Conservation (phyloP, 2,797 vertebrate genomes). For the Danio albolineatus region DNA sequence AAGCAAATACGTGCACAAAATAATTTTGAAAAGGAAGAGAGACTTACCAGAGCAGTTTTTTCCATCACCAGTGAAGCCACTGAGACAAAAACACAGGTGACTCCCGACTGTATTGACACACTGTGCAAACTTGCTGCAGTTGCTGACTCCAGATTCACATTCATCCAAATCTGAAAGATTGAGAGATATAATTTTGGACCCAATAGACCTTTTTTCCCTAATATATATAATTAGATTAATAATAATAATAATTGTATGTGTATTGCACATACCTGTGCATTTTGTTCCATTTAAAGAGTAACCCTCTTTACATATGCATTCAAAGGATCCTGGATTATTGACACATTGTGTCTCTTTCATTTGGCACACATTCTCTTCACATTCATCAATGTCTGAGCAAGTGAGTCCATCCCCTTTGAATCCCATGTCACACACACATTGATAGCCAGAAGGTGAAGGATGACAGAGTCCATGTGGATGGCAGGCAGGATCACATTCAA, state of each 20-base stretch:
- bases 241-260: no score
- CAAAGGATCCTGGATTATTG: constrained; percentile 79
- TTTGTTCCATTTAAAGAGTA: constrained; percentile 70
- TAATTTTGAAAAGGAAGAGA: neutral
- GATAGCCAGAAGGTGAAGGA: constrained; percentile 71
- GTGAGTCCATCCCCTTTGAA: constrained; percentile 75
- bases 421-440: constrained; percentile 84
- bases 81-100: constrained; percentile 79
- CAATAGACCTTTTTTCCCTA: neutral
- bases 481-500: constrained; percentile 75
- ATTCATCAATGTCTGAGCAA: constrained; percentile 84
- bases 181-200: neutral
- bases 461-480: constrained; percentile 80
- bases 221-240: no score
- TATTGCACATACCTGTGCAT: constrained; percentile 75
- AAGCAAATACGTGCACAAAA: constrained; percentile 35
- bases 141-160: constrained; percentile 71
- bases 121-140: constrained; percentile 78
- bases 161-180: constrained; percentile 80
- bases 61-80: constrained; percentile 82
- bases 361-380: constrained; percentile 77
- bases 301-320: constrained; percentile 81
- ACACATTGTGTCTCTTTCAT: constrained; percentile 76
- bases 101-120: constrained; percentile 81
- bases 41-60: constrained; percentile 82